Percentiles rank a stretch among this genome's conserved stretches.
Conservation (phyloP, 2,888 invertebrate species). For the Prosapia bicincta region DNA sequence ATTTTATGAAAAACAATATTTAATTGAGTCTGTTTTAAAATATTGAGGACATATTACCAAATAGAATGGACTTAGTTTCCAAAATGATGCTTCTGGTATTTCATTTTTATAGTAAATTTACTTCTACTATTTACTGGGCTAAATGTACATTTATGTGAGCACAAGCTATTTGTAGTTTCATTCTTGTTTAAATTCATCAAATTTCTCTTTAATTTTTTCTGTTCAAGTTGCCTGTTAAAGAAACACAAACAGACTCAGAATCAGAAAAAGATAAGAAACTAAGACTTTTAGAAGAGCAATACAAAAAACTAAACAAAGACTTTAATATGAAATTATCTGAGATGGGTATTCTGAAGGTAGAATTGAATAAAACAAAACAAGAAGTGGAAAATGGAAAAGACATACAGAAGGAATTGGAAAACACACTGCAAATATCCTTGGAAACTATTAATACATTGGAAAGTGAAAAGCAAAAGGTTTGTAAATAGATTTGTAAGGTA, state of each 20-base stretch:
- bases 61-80: too few species aligned
- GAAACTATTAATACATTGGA: not conserved
- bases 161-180: too few species aligned
- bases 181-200: too few species aligned
- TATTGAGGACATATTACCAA: too few species aligned
- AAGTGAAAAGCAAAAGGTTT: not conserved
- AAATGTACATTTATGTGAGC: too few species aligned
- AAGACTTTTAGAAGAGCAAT: constrained; percentile 57
- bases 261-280: constrained; percentile 52
- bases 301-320: constrained; percentile 61
- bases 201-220: not conserved
- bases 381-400: constrained; percentile 16
- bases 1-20: too few species aligned
- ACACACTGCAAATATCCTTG: not conserved
- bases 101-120: too few species aligned
- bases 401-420: not conserved
- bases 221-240: not conserved
- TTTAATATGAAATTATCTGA: constrained; percentile 65
- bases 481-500: too few species aligned
- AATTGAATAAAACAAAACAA: constrained; percentile 49
- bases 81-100: too few species aligned
- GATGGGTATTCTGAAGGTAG: constrained; percentile 54
- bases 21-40: too few species aligned
- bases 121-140: too few species aligned
- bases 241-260: not conserved